These are phyloP conservation scores for Thysanoteuthis rhombus DNA, from an alignment of 2,888 invertebrate species.

Conservation along the genomic window DNA sequence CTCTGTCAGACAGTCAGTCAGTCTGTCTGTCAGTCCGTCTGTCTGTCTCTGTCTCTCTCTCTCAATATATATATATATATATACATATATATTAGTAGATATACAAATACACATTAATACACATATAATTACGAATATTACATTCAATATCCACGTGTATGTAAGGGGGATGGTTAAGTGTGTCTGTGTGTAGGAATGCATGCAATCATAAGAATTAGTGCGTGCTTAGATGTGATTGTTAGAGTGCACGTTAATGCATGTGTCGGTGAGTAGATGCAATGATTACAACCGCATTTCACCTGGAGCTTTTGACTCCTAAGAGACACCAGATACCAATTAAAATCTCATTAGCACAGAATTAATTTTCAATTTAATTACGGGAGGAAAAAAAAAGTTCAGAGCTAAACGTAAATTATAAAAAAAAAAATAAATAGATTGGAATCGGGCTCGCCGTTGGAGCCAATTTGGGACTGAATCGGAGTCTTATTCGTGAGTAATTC, in stretches of 20 bases:
- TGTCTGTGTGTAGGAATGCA: too few species aligned
- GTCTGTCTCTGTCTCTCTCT: neutral
- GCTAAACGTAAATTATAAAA: neutral
- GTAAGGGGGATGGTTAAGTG: too few species aligned
- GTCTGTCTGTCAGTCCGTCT: neutral
- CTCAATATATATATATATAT: neutral
- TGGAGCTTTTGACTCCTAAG: neutral
- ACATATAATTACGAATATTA: too few species aligned
- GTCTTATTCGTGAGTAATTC: too few species aligned
- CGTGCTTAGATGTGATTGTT: neutral
- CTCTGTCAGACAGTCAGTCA: too few species aligned
- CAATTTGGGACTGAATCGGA: too few species aligned
- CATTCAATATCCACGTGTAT: too few species aligned
- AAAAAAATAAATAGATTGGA: fast-evolving
- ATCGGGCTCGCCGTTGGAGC: too few species aligned
- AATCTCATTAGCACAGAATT: neutral
- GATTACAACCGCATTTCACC: neutral
- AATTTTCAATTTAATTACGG: neutral
- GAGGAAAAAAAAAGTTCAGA: neutral
- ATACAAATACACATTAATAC: neutral
- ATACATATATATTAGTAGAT: neutral
- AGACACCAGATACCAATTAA: neutral
- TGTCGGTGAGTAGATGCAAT: neutral
- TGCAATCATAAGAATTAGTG: neutral
- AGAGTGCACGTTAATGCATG: neutral